Evolutionary conservation across 2,113 vertebrate genomes (phyloP).

Genomic region (Phylloscopus trochilus): DNA sequence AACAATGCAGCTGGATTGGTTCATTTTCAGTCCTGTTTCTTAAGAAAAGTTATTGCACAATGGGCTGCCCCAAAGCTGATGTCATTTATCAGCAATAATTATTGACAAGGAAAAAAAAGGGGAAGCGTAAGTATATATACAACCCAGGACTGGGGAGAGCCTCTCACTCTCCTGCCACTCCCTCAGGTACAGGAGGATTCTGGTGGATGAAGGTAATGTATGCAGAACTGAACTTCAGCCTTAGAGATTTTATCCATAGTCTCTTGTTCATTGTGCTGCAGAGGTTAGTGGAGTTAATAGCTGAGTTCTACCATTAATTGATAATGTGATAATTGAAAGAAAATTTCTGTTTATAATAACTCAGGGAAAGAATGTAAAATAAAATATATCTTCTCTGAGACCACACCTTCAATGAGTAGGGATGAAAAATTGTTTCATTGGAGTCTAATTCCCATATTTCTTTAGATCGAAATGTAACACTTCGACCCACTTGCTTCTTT

Average conservation of each 20-base stretch:
- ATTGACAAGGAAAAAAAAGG: background rate
- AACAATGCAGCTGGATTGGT: background rate
- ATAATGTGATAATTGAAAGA: background rate
- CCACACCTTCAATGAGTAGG: background rate
- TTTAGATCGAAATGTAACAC: background rate
- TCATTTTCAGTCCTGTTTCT: background rate
- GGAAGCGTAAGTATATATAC: background rate
- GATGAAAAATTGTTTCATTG: background rate
- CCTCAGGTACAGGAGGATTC: background rate
- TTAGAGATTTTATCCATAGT: background rate
- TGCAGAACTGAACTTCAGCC: background rate
- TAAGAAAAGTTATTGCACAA: background rate
- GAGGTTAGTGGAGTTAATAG: background rate
- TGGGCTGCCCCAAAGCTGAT: background rate
- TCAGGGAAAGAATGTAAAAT: background rate
- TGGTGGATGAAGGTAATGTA: slow-evolving; percentile 10
- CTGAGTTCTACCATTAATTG: background rate
- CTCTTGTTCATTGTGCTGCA: background rate
- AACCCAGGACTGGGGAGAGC: background rate
- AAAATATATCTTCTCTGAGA: background rate
- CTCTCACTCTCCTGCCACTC: background rate
- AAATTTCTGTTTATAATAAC: background rate
- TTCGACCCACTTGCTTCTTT: background rate
- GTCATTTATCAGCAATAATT: slow-evolving; percentile 14
- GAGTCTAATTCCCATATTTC: background rate